Evolutionary conservation across 2,113 vertebrate species (phyloP).

Genomic region (Phyllostomus hastatus): DNA sequence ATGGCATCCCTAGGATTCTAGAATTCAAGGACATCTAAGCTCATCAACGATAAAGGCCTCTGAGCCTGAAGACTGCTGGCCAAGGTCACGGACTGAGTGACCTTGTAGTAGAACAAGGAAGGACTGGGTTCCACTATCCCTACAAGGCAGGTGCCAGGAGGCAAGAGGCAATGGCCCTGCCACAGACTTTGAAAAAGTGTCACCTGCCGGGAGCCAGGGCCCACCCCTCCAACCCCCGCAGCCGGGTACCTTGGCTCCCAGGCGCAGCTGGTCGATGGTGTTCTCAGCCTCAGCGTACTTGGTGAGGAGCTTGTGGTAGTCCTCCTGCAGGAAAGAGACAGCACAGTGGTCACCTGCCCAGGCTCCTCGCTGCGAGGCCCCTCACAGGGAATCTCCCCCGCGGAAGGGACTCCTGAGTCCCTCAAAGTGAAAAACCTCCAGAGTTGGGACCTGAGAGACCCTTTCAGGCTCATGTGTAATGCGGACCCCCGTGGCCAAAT

Average conservation of each 20-base stretch:
- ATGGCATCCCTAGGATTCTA: background rate
- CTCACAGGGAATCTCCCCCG: rapidly evolving
- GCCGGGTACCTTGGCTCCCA: slow-evolving; percentile 89
- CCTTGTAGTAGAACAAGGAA: rapidly evolving
- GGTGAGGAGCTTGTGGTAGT: slow-evolving; percentile 92
- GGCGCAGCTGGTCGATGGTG: slow-evolving; percentile 94
- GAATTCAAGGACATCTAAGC: background rate
- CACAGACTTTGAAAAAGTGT: background rate
- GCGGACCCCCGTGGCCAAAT: background rate
- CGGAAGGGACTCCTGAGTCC: background rate
- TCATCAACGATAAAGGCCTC: background rate
- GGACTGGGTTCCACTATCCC: background rate
- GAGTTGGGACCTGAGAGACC: background rate
- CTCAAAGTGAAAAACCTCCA: background rate
- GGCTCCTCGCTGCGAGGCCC: background rate
- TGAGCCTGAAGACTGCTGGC: background rate
- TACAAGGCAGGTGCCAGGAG: background rate
- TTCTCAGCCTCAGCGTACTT: slow-evolving; percentile 95
- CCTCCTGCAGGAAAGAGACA: slow-evolving; percentile 81
- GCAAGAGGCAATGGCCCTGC: background rate
- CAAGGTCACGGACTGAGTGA: background rate
- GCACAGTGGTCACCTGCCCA: rapidly evolving
- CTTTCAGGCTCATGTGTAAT: rapidly evolving
- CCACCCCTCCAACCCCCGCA: background rate
- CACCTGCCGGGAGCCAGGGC: rapidly evolving